A percentile compares a stretch with the other conserved stretches of the same genome.
These are phyloP conservation scores for Oxycera nigricornis DNA, from an alignment of 2,888 invertebrate species.

Conservation along the genomic window DNA sequence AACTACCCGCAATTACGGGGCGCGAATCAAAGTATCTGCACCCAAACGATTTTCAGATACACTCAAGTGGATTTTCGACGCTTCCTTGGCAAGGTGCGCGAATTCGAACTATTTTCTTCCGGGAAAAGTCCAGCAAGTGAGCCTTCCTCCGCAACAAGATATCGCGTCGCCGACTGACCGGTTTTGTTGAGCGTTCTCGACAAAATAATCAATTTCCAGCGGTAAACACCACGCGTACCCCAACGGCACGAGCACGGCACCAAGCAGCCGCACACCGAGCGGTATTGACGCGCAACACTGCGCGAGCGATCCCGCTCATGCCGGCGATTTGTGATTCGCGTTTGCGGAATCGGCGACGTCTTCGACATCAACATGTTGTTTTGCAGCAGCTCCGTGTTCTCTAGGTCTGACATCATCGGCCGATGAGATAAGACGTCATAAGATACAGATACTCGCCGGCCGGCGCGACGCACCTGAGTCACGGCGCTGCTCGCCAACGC, in stretches of 20 bases:
- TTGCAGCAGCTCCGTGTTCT: neutral
- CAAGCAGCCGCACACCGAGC: neutral
- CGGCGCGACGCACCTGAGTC: neutral
- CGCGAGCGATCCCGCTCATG: neutral
- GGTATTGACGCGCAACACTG: neutral
- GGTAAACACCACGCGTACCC: conserved; percentile 18
- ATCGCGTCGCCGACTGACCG: conserved; percentile 35
- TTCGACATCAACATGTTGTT: conserved; percentile 1
- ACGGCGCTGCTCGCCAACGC: neutral
- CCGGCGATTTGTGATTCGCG: conserved; percentile 9
- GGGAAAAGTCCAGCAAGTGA: neutral
- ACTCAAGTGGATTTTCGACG: neutral
- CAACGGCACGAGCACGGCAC: neutral
- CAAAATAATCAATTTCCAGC: conserved; percentile 34
- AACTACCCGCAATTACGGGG: neutral
- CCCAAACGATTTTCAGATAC: neutral
- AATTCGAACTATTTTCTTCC: neutral
- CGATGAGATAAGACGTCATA: conserved; percentile 20
- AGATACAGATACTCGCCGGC: conserved; percentile 8
- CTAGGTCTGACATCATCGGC: conserved; percentile 8
- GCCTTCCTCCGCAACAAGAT: neutral
- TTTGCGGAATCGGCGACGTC: neutral
- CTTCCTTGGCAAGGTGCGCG: neutral
- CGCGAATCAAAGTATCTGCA: neutral
- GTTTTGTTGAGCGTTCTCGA: conserved; percentile 28